Percentiles rank a stretch among this genome's conserved stretches.
Conservation (phyloP, 2,888 invertebrate species). For the Drosophila putrida region DNA sequence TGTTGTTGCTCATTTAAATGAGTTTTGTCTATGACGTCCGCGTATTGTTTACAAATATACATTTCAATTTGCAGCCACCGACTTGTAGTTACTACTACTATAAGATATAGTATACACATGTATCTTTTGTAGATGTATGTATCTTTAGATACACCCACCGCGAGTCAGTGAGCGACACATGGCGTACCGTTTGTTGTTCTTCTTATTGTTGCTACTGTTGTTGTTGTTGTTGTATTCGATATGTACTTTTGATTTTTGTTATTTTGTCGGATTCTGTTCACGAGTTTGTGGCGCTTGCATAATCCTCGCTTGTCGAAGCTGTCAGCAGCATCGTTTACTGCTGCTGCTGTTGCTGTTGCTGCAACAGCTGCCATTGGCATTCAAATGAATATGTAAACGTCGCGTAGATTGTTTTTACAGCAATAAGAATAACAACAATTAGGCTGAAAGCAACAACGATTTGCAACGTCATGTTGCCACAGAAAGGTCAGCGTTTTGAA, state of each 20-base stretch:
- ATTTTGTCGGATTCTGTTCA: slow-evolving; percentile 30
- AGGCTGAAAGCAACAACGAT: slow-evolving; percentile 21
- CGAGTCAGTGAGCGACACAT: slow-evolving; percentile 55
- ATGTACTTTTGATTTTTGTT: slow-evolving; percentile 41
- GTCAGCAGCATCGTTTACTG: slow-evolving; percentile 58
- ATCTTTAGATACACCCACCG: slow-evolving; percentile 43
- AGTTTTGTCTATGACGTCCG: slow-evolving; percentile 76
- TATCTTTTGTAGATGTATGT: slow-evolving; percentile 16
- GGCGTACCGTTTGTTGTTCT: slow-evolving; percentile 39
- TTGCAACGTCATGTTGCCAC: slow-evolving; percentile 43
- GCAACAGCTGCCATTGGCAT: slow-evolving; percentile 73
- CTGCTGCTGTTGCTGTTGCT: slow-evolving; percentile 31
- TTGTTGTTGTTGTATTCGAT: slow-evolving; percentile 35
- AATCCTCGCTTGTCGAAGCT: slow-evolving; percentile 74
- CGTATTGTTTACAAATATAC: slow-evolving; percentile 78
- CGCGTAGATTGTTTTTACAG: slow-evolving; percentile 52
- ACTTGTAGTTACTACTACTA: slow-evolving; percentile 9
- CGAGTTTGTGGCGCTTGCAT: slow-evolving; percentile 71
- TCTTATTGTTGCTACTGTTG: slow-evolving; percentile 32
- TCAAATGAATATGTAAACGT: slow-evolving; percentile 74
- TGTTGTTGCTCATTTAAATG: slow-evolving; percentile 65
- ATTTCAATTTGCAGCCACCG: slow-evolving; percentile 67
- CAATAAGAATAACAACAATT: slow-evolving; percentile 21
- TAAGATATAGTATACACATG: slow-evolving; percentile 7
- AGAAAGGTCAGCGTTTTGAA: slow-evolving; percentile 52